These are phyloP conservation scores for Fopius arisanus DNA, from an alignment of 1,140 invertebrate genomes.

Conservation along the genomic window DNA sequence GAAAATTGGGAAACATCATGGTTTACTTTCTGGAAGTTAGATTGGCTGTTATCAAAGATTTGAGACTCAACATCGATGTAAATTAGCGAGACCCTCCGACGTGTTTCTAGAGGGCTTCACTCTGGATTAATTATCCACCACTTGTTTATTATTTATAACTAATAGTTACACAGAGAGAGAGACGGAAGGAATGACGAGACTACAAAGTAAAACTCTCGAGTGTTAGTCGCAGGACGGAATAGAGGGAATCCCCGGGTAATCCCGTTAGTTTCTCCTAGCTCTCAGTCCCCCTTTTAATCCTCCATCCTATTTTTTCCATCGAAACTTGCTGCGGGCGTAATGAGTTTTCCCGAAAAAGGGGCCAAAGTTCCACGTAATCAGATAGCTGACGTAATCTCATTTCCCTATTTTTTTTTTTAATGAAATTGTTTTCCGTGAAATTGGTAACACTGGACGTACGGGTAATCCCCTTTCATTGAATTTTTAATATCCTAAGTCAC, in stretches of 20 bases:
- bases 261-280: slow-evolving; percentile 7
- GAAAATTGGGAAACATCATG: too few species aligned
- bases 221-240: neutral
- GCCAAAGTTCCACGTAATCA: neutral
- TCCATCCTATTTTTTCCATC: neutral
- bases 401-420: neutral
- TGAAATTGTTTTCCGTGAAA: neutral
- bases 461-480: neutral
- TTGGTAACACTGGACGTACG: neutral
- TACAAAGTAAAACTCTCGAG: neutral
- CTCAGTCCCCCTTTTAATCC: neutral
- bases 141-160: neutral
- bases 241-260: slow-evolving; percentile 3
- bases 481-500: neutral
- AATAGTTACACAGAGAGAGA: neutral
- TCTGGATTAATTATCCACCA: neutral
- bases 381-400: neutral
- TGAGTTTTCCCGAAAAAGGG: slow-evolving; percentile 5
- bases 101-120: neutral
- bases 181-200: neutral
- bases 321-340: neutral
- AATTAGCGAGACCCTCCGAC: neutral
- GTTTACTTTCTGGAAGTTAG: neutral
- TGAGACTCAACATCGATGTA: neutral
- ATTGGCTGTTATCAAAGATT: neutral